phyloP scores from a whole-genome alignment of 2,113 vertebrate genomes.

The Hemicordylus capensis region DNA sequence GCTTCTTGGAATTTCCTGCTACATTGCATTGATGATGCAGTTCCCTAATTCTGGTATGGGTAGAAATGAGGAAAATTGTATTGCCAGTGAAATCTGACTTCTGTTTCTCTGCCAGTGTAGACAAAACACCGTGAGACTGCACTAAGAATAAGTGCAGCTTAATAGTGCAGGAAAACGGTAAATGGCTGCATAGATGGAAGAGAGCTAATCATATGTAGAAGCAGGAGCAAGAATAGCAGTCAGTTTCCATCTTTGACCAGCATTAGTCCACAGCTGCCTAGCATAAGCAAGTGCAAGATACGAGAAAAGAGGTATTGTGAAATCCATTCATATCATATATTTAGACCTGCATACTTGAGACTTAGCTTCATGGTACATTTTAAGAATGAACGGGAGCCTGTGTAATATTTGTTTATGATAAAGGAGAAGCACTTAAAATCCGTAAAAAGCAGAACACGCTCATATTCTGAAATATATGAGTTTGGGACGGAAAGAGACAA shows the following conservation, averaged over 20 bases:
- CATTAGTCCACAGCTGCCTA: neutral
- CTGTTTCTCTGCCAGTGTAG: neutral
- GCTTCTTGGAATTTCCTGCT: slow-evolving; percentile 41
- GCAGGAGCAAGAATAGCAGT: neutral
- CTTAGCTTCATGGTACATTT: too few relatives aligned
- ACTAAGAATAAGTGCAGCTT: neutral
- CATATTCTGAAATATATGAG: neutral
- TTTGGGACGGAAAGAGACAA: neutral
- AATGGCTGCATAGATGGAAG: neutral
- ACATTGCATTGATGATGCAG: neutral
- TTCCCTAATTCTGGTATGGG: slow-evolving; percentile 17
- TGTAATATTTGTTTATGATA: neutral
- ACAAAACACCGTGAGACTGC: neutral
- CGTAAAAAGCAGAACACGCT: neutral
- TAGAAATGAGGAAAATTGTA: slow-evolving; percentile 3
- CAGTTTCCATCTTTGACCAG: neutral
- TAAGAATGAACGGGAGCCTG: neutral
- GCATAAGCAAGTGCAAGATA: neutral
- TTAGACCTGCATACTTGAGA: neutral
- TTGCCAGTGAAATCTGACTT: neutral
- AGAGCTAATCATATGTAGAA: neutral
- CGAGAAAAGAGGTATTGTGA: neutral
- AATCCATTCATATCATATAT: neutral
- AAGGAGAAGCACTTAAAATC: neutral
- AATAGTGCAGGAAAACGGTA: neutral